Percentiles rank a stretch among this genome's conserved stretches.
Evolutionary conservation across 2,797 vertebrate genomes (phyloP).

Genomic region (Rhinophrynus dorsalis): DNA sequence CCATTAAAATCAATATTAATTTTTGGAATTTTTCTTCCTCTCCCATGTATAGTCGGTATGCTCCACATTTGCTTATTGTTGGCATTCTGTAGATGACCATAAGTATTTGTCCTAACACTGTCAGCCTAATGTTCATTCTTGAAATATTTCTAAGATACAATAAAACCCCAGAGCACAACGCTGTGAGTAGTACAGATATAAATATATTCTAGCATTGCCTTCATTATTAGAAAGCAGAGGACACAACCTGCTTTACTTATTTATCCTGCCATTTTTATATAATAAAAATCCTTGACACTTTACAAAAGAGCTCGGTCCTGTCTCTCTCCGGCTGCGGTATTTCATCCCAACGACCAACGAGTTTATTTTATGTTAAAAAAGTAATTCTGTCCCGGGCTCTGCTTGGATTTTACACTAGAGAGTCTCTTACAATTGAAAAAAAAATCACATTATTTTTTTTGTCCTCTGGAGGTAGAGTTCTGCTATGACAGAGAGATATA

Average conservation of each 20-base stretch:
- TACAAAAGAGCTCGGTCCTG: slow-evolving; percentile 4
- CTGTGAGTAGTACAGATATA: slow-evolving; percentile 24
- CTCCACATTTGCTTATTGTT: no score
- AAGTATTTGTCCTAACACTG: no score
- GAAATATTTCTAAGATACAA: slow-evolving; percentile 1
- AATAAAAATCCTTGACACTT: slow-evolving; percentile 36
- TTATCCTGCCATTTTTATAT: slow-evolving; percentile 25
- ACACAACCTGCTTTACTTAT: not conserved
- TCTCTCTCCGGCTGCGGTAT: slow-evolving; percentile 13
- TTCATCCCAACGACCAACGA: slow-evolving; percentile 1
- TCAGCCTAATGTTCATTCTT: no score
- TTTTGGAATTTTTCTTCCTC: no score
- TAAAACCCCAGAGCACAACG: not conserved
- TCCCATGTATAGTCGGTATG: no score
- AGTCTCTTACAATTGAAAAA: slow-evolving; percentile 26
- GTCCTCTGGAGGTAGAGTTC: slow-evolving; percentile 1
- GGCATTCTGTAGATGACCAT: no score
- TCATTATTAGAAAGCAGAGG: slow-evolving; percentile 30
- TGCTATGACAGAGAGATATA: slow-evolving; percentile 26
- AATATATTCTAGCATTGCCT: slow-evolving; percentile 34
- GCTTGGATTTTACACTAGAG: slow-evolving; percentile 25
- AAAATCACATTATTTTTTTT: slow-evolving; percentile 35
- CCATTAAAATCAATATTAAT: no score
- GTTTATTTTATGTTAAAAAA: slow-evolving; percentile 45
- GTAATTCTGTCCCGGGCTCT: slow-evolving; percentile 6